phyloP scores from a whole-genome alignment of 2,113 vertebrate genomes.

The Macaca fascicularis region DNA sequence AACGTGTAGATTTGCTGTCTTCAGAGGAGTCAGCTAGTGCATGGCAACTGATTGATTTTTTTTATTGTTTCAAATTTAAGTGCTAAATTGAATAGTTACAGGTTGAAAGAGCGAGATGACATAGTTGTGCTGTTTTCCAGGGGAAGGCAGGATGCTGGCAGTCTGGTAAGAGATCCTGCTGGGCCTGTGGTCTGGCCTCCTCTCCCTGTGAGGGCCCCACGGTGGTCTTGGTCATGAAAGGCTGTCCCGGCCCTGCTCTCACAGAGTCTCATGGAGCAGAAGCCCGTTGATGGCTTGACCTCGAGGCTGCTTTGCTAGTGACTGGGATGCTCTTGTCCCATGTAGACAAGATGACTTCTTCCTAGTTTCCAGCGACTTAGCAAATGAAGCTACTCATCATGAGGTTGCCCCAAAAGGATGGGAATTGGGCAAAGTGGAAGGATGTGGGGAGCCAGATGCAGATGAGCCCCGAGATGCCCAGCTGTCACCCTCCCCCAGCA shows the following conservation, averaged over 20 bases:
- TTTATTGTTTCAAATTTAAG: too few relatives aligned
- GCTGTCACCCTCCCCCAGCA: not conserved
- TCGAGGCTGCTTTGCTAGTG: not conserved
- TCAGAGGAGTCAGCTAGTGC: not conserved
- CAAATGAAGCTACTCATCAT: not conserved
- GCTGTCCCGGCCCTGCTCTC: not conserved
- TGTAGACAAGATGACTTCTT: not conserved
- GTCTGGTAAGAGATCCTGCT: not conserved
- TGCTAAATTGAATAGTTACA: not conserved
- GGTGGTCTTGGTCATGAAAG: not conserved
- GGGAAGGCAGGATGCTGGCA: not conserved
- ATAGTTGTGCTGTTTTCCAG: not conserved
- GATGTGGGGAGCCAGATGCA: not conserved
- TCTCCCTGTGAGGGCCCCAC: fast-evolving
- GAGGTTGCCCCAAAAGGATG: not conserved
- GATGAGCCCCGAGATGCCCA: not conserved
- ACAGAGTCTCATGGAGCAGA: not conserved
- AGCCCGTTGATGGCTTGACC: not conserved
- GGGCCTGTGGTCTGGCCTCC: not conserved
- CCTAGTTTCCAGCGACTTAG: not conserved
- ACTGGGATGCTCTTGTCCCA: not conserved
- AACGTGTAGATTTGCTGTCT: not conserved
- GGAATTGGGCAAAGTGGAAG: not conserved
- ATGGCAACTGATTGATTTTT: too few relatives aligned
- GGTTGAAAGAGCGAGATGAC: not conserved